A percentile compares a stretch with the other conserved stretches of the same genome.
These are phyloP conservation scores for Gobionotothen gibberifrons DNA, from an alignment of 2,797 vertebrate species.

Conservation along the genomic window DNA sequence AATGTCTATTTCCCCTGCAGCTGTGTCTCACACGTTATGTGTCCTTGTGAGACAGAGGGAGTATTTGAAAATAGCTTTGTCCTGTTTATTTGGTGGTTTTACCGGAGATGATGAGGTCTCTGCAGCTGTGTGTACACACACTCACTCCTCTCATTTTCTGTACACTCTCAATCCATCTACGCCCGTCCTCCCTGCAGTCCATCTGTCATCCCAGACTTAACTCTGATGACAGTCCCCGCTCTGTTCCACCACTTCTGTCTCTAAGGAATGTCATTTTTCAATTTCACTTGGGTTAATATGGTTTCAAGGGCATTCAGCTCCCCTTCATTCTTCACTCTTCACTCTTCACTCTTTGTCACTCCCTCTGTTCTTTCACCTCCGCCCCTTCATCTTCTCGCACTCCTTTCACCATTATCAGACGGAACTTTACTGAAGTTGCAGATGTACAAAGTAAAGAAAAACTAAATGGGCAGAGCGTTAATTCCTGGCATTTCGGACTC, in stretches of 20 bases:
- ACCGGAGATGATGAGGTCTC: constrained; percentile 77
- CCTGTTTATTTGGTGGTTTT: constrained; percentile 75
- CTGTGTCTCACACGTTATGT: neutral
- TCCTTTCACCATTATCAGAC: constrained; percentile 46
- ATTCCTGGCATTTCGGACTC: constrained; percentile 75
- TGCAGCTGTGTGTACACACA: constrained; percentile 78
- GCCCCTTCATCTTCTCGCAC: constrained; percentile 24
- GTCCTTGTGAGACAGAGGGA: constrained; percentile 22
- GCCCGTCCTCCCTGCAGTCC: constrained; percentile 52
- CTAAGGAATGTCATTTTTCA: constrained; percentile 56
- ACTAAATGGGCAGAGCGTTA: constrained; percentile 56
- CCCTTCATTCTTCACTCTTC: constrained; percentile 9
- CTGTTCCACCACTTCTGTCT: constrained; percentile 57
- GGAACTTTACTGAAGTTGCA: constrained; percentile 32
- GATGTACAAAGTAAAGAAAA: constrained; percentile 52
- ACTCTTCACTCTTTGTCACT: constrained; percentile 4
- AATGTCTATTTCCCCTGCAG: neutral
- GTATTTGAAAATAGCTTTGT: constrained; percentile 58
- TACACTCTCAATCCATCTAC: constrained; percentile 55
- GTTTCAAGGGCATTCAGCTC: constrained; percentile 22
- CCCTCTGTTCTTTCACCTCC: constrained; percentile 28
- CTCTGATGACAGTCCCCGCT: constrained; percentile 55
- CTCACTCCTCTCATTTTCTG: constrained; percentile 52
- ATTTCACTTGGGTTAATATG: constrained; percentile 26
- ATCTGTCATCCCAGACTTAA: constrained; percentile 53